Percentiles rank a stretch among this genome's conserved stretches.
Conservation (phyloP, 2,888 invertebrate species). For the Limnephilus marmoratus region DNA sequence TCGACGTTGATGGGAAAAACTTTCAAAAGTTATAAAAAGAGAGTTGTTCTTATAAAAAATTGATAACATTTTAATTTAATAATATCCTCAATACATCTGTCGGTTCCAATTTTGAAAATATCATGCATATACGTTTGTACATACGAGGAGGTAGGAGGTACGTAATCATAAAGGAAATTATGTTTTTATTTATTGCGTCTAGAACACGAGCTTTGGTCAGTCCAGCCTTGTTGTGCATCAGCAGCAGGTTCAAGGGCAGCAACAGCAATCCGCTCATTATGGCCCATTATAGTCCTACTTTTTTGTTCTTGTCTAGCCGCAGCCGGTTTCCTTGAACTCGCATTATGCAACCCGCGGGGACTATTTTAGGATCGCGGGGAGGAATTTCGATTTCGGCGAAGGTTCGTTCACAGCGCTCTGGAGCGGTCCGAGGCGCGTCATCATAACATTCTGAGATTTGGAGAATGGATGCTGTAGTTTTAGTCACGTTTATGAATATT, state of each 20-base stretch:
- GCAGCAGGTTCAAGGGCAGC: background rate
- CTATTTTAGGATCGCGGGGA: background rate
- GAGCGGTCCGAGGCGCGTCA: background rate
- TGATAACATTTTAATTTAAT: too few relatives aligned
- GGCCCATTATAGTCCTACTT: background rate
- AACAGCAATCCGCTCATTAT: background rate
- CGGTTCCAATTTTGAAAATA: too few relatives aligned
- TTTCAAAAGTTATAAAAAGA: too few relatives aligned
- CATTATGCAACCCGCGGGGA: background rate
- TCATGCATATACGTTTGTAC: too few relatives aligned
- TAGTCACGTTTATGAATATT: background rate
- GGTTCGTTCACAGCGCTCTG: background rate
- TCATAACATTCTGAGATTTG: background rate
- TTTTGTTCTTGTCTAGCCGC: background rate
- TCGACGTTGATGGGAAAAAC: too few relatives aligned
- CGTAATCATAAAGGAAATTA: too few relatives aligned
- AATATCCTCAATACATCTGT: too few relatives aligned
- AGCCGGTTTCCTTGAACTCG: background rate
- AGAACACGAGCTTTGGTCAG: background rate
- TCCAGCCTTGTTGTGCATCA: background rate
- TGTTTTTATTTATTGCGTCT: background rate
- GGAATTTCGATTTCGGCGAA: background rate
- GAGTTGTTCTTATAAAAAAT: too few relatives aligned
- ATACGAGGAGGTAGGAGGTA: too few relatives aligned
- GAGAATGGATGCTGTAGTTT: background rate